A percentile compares a stretch with the other conserved stretches of the same genome.
Evolutionary conservation across 30 jellyfish, hydroid and myxozoan species (phyloP).

Genomic region (Cassiopea andromeda): DNA sequence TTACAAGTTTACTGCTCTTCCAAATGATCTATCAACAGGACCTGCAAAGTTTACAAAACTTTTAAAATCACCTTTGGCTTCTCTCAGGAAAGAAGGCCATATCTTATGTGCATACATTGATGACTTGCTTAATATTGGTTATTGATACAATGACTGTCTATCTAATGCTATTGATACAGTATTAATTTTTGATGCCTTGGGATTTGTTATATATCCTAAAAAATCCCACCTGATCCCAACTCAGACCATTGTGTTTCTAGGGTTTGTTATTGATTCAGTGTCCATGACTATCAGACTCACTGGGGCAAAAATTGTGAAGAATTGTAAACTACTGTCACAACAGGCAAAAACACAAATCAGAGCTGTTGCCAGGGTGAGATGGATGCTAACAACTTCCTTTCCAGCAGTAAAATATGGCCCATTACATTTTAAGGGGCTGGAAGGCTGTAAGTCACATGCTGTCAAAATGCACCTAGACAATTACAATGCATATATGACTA

Average conservation of each 20-base stretch:
- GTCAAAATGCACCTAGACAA: neutral
- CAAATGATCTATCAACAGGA: conserved; percentile 44
- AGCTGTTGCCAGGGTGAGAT: conserved; percentile 40
- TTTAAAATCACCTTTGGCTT: conserved; percentile 27
- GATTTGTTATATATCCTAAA: neutral
- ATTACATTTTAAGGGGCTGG: conserved; percentile 33
- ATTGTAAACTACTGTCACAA: neutral
- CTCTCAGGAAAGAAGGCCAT: conserved; percentile 37
- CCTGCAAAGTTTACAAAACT: conserved; percentile 58
- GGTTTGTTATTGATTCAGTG: conserved; percentile 22
- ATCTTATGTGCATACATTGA: conserved; percentile 53
- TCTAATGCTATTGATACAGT: conserved; percentile 9
- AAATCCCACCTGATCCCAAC: neutral
- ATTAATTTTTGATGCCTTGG: neutral
- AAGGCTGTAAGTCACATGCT: conserved; percentile 20
- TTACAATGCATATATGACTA: conserved; percentile 5
- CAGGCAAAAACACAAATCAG: conserved; percentile 16
- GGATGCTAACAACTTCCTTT: conserved; percentile 22
- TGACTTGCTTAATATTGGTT: conserved; percentile 33
- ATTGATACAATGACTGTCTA: neutral
- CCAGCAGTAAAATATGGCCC: conserved; percentile 58
- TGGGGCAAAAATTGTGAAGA: conserved; percentile 22
- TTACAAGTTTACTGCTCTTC: conserved; percentile 15
- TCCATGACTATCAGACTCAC: conserved; percentile 32
- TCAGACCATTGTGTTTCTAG: conserved; percentile 14